Base-by-base conservation (phyloP, 2,797 vertebrate species). In the Microtus agrestis region DNA sequence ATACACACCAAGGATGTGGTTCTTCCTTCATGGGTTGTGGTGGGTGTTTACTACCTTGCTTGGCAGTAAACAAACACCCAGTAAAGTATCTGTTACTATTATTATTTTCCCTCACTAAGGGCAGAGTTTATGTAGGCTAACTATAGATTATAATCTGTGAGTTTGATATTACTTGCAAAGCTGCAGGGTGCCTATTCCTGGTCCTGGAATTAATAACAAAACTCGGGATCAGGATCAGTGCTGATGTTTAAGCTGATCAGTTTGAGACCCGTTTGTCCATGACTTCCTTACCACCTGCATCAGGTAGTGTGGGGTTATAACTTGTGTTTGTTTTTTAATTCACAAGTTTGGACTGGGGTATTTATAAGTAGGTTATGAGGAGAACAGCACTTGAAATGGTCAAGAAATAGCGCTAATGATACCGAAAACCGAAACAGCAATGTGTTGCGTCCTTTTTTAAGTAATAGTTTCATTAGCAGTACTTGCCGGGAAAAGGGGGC, bases 381-480 rank as follows among this genome's bases (percentile, higher is more conserved):
- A 94, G 59, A 87, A 65, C 84, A 73, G 87, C 65, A 67, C 94
- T 97, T 95, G 93, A 96, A 87, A 81, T 94, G 82, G 90, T 84
- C 79, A 97, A 96, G 89, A 98, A 97, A 97, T 97, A 96, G 95
- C 96, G 88, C 69, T 91, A 76, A 94, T 82, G 97, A 98, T 98
- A 98, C 97, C 0, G 98, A 99, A 97, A 99, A 98, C 92, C 46
- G 98, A 98, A 98, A 98, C 98, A 88, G 86, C 85, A 6, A 79
- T 69, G n/a, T 40, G 97, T 91, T 95, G 67, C 78, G 37, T 97
- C 95, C 82, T 93, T 96, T 98, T 97, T 91, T 97, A 92, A 95
- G 97, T 46, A 97, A 96, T 59, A 46, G 96, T 97, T 98, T 98
- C 97, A 96, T 97, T 96, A 86, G 98, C 96, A 61, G 95, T 96